These are phyloP conservation scores for Globodera rostochiensis DNA, from an alignment of 1,140 invertebrate genomes.

Conservation along the genomic window DNA sequence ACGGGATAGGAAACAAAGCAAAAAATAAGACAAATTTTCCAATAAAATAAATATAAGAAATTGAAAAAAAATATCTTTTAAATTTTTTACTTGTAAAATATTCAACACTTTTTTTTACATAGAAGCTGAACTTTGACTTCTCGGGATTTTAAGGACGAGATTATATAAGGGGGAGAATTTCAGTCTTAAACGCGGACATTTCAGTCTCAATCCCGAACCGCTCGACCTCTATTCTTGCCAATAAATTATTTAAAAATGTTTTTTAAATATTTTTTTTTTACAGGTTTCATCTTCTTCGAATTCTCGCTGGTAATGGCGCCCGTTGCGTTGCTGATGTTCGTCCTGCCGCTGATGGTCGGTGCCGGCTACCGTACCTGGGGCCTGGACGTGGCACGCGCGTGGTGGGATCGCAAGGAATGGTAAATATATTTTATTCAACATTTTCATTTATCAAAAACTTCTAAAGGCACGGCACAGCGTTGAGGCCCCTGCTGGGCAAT, in stretches of 20 bases:
- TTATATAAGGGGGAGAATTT: too few relatives aligned
- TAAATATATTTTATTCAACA: not conserved
- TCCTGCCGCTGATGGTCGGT: constrained; percentile 41
- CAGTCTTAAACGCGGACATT: too few relatives aligned
- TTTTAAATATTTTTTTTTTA: not conserved
- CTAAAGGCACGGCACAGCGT: constrained; percentile 31
- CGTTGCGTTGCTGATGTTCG: constrained; percentile 32
- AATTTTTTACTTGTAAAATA: too few relatives aligned
- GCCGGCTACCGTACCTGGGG: constrained; percentile 38
- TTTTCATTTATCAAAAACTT: not conserved
- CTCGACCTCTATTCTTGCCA: too few relatives aligned
- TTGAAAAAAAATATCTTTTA: too few relatives aligned
- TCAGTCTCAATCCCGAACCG: too few relatives aligned
- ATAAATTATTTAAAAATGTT: not conserved
- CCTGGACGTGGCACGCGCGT: constrained; percentile 30
- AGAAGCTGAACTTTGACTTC: too few relatives aligned
- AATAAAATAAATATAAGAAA: too few relatives aligned
- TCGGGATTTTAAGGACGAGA: too few relatives aligned
- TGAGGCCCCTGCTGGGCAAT: constrained; percentile 30
- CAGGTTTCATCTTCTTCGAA: constrained; percentile 37
- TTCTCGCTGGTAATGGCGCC: constrained; percentile 36
- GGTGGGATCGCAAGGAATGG: constrained; percentile 44
- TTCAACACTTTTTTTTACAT: too few relatives aligned
- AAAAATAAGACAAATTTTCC: too few relatives aligned
- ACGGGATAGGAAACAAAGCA: too few relatives aligned